phyloP scores from a whole-genome alignment of 2,888 invertebrate species.

The Baronia brevicornis region DNA sequence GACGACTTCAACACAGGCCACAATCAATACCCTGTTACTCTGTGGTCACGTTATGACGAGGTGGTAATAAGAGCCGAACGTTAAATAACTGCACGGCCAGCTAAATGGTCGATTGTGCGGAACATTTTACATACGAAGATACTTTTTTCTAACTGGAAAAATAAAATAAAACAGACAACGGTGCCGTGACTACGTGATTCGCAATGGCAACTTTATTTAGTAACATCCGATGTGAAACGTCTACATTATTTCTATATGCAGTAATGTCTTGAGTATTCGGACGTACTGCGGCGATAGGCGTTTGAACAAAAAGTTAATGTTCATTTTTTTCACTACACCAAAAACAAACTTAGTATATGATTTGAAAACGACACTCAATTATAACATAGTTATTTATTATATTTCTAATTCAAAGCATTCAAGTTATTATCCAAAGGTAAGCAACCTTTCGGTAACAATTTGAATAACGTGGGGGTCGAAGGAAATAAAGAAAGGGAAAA shows the following conservation, averaged over 20 bases:
- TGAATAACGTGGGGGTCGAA: too few species aligned
- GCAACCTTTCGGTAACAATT: too few species aligned
- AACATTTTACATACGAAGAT: constrained; percentile 16
- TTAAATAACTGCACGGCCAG: constrained; percentile 19
- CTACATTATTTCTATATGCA: constrained; percentile 7
- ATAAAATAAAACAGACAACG: constrained; percentile 6
- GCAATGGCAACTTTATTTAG: constrained; percentile 13
- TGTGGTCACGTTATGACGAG: constrained; percentile 8
- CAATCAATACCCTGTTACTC: constrained; percentile 2
- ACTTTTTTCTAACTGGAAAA: constrained; percentile 10
- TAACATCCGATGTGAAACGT: constrained; percentile 9
- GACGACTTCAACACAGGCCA: background rate
- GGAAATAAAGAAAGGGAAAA: too few species aligned
- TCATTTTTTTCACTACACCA: too few species aligned
- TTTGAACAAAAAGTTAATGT: too few species aligned
- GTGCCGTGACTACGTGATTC: constrained; percentile 8
- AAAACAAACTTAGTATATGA: too few species aligned
- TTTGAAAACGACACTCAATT: too few species aligned
- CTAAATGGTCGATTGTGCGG: constrained; percentile 16
- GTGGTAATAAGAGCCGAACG: constrained; percentile 4
- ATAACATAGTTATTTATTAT: too few species aligned
- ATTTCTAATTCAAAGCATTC: too few species aligned
- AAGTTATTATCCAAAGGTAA: too few species aligned
- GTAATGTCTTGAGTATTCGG: background rate
- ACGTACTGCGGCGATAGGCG: too few species aligned